These are phyloP conservation scores for Orthosia gothica DNA, from an alignment of 2,888 invertebrate genomes.

Conservation along the genomic window DNA sequence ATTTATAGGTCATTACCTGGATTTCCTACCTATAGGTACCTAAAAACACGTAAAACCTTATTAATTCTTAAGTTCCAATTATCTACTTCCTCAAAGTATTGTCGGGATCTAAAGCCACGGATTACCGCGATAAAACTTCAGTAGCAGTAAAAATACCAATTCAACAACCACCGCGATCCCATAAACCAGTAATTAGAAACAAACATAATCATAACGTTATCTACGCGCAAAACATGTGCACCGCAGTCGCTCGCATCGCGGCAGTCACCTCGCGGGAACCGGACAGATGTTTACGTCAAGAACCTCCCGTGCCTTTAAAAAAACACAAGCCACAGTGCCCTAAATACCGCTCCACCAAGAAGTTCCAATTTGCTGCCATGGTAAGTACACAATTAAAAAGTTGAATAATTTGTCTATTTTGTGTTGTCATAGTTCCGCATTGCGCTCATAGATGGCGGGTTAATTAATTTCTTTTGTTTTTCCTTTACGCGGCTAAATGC, in stretches of 20 bases:
- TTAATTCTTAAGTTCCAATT: neutral
- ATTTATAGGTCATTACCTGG: no score
- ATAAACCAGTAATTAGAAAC: conserved; percentile 58
- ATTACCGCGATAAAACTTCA: conserved; percentile 21
- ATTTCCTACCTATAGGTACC: neutral
- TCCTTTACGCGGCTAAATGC: neutral
- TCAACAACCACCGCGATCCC: conserved; percentile 21
- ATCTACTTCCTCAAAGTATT: neutral
- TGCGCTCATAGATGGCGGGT: conserved; percentile 56
- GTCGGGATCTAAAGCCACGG: neutral
- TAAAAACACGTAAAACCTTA: neutral
- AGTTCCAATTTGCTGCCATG: conserved; percentile 73
- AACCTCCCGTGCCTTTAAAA: conserved; percentile 63
- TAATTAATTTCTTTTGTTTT: conserved; percentile 41
- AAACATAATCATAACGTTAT: conserved; percentile 59
- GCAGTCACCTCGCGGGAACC: conserved; percentile 79
- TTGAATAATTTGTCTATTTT: neutral
- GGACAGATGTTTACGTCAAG: conserved; percentile 73
- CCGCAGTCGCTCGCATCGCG: conserved; percentile 77
- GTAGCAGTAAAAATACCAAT: conserved; percentile 24
- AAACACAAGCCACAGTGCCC: conserved; percentile 70
- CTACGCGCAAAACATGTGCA: conserved; percentile 72
- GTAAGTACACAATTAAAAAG: conserved; percentile 74
- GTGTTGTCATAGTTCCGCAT: neutral
- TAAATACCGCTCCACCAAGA: conserved; percentile 62